Base-by-base conservation (phyloP, 2,113 vertebrate genomes). In the Oenanthe melanoleuca region DNA sequence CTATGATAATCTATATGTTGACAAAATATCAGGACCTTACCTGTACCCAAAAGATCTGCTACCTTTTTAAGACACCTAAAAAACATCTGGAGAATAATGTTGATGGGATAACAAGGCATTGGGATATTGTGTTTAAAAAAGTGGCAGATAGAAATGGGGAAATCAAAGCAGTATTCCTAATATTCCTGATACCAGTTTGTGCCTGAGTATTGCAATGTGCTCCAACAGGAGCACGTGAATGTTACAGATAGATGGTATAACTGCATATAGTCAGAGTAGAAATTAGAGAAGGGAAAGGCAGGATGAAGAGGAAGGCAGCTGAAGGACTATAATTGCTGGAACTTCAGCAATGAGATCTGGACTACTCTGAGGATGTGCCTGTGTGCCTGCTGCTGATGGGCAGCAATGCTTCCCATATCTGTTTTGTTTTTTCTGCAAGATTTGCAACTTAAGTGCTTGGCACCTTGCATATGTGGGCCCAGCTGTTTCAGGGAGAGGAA, bases 181-280 rank as follows among this genome's bases (percentile, higher is more conserved):
- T 72, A 72, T 22, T 73, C 11, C 31, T n/a, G 24, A 50, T 28
- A 70, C 7, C 6, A 3, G 7, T 72, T 60, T 64, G 49, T 80
- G 26, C 34, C 34, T 0, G 1, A 47, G 3, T 22, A 33, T 17
- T 49, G 20, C 23, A 18, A 47, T 2, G 6, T 55, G 18, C 49
- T 55, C n/a, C 16, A 50, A 38, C 3, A 49, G 34, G 7, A 59
- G 20, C 29, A 8, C 18, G 33, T 23, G 55, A 29, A 15, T 67
- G 9, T 37, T 60, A 37, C 17, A 75, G 50, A 45, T 13, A 45
- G 56, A 26, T 16, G 6, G 9, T 67, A 9, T 3, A n/a, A 44
- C 16, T 52, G 12, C 14, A 10, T 60, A n/a, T 4, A 37, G 13
- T 44, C 55, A 26, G 29, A 26, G 44, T 7, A 29, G 77, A 69